Conservation (phyloP, 2,797 vertebrate genomes). For the Lutjanus argentimaculatus region DNA sequence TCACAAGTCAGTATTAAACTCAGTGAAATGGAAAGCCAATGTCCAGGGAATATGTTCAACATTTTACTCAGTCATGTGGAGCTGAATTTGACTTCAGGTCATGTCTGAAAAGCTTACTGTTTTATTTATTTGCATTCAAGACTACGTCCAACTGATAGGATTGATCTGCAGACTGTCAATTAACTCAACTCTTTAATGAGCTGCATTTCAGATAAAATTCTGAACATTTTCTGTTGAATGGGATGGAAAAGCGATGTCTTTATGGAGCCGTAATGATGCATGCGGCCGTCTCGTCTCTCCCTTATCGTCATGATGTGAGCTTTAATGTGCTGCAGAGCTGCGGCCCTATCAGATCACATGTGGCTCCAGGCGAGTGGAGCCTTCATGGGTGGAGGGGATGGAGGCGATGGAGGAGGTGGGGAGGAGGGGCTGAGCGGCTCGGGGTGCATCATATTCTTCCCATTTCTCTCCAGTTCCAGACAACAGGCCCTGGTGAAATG, state of each 20-base stretch:
- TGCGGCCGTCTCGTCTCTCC: conserved; percentile 45
- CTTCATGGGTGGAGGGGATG: conserved; percentile 55
- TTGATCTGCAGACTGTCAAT: conserved; percentile 27
- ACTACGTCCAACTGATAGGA: not conserved
- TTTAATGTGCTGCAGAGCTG: conserved; percentile 64
- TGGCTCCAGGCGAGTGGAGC: conserved; percentile 63
- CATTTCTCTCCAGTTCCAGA: conserved; percentile 69
- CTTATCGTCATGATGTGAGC: conserved; percentile 55
- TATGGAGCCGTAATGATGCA: conserved; percentile 64
- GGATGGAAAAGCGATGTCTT: conserved; percentile 45
- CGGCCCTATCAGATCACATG: conserved; percentile 69
- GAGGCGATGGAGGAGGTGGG: conserved; percentile 24
- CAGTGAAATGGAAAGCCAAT: not conserved
- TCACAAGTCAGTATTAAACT: not conserved
- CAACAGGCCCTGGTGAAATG: conserved; percentile 64
- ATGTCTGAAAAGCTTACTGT: not conserved
- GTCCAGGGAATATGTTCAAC: not conserved
- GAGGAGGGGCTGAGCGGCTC: conserved; percentile 30
- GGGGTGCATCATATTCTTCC: conserved; percentile 60
- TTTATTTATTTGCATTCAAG: conserved; percentile 15
- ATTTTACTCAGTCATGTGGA: not conserved
- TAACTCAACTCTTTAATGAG: conserved; percentile 17
- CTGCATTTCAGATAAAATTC: conserved; percentile 17
- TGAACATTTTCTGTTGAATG: conserved; percentile 1
- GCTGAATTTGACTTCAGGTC: conserved; percentile 12